Evolutionary conservation across 2,888 invertebrate genomes (phyloP).

Genomic region (Anorthoa munda): DNA sequence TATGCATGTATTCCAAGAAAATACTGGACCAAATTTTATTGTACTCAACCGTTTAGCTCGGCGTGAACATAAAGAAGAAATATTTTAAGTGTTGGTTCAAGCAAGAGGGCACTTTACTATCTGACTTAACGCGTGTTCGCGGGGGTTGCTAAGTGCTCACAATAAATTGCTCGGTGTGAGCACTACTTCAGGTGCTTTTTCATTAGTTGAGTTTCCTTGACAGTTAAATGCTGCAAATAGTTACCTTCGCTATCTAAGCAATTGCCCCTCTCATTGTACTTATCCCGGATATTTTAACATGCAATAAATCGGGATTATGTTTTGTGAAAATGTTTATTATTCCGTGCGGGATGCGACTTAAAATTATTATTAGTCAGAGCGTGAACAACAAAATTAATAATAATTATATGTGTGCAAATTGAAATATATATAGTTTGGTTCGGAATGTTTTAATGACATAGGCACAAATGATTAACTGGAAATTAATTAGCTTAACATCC

Average conservation of each 20-base stretch:
- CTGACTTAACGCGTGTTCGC: conserved; percentile 77
- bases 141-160: conserved; percentile 84
- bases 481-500: too few relatives aligned
- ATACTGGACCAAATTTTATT: conserved; percentile 38
- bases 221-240: conserved; percentile 69
- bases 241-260: conserved; percentile 58
- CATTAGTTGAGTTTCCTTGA: conserved; percentile 78
- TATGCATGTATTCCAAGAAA: conserved; percentile 5
- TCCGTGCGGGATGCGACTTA: background rate
- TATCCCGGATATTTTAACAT: conserved; percentile 32
- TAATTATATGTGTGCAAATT: background rate
- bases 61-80: conserved; percentile 62
- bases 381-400: too few relatives aligned
- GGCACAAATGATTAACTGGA: background rate
- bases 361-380: too few relatives aligned
- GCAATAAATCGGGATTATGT: conserved; percentile 32
- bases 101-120: conserved; percentile 75
- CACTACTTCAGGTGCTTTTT: conserved; percentile 84
- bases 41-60: conserved; percentile 48
- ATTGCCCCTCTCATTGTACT: conserved; percentile 51
- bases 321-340: conserved; percentile 40
- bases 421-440: background rate
- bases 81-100: conserved; percentile 72
- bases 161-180: conserved; percentile 82
- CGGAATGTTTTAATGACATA: background rate